Evolutionary conservation across 2,113 vertebrate species (phyloP).

Genomic region (Phylloscopus trochiloides): DNA sequence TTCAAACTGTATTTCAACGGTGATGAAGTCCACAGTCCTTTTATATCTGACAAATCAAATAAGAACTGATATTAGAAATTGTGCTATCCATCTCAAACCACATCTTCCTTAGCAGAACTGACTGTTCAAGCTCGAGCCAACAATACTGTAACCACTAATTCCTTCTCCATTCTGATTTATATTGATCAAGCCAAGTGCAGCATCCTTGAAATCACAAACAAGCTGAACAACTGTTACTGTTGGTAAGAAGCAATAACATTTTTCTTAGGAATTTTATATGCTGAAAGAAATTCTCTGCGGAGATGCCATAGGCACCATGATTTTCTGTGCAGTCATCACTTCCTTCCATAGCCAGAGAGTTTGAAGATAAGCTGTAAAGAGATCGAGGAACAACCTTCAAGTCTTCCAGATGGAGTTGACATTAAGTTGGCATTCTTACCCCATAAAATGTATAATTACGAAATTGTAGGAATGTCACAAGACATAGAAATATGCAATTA

Average conservation of each 20-base stretch:
- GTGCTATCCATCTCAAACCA: neutral
- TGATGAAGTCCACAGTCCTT: neutral
- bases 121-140: neutral
- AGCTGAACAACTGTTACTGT: neutral
- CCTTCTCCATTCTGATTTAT: neutral
- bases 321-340: neutral
- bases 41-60: neutral
- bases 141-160: neutral
- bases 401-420: neutral
- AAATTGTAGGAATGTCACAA: neutral
- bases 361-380: neutral
- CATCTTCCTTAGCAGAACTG: neutral
- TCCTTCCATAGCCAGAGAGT: neutral
- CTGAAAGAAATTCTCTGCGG: neutral
- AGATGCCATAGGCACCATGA: neutral
- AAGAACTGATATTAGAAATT: neutral
- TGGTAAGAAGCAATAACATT: neutral
- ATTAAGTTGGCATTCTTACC: neutral
- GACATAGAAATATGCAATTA: neutral
- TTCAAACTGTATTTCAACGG: neutral
- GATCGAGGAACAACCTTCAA: neutral
- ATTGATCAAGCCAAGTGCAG: rapidly evolving
- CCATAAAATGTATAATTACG: neutral
- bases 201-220: neutral
- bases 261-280: neutral